Base-by-base conservation (phyloP, 2,888 invertebrate genomes). In the Drosophila mimica region DNA sequence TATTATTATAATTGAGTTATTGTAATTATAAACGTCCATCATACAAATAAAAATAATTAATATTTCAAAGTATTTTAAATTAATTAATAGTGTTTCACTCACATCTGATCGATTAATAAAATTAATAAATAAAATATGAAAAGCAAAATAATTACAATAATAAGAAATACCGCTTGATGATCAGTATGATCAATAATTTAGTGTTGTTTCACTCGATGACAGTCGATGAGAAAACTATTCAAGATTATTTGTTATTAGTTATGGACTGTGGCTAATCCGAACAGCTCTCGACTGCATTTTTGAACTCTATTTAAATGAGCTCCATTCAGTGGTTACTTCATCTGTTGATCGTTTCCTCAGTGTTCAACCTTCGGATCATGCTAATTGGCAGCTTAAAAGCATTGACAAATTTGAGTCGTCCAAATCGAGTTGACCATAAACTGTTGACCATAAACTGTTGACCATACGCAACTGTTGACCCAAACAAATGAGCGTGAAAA, bases 401-500 rank as follows among this genome's bases (percentile, higher is more conserved):
- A 73, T 81, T 65, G 69, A 73, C 79, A 81, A 73, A 83, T 69
- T 71, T 48, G 57, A 38, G 43, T 67, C 68, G 65, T 57, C 53
- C 43, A 58, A 71, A 40, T 58, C 38, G 66, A 67, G 59, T 57
- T 36, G 36, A 20, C 66, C 46, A 40, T 63, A 33, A 73, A 67
- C n/a, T n/a, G 59, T 57, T 36, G 36, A 20, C 66, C 46, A 40
- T 63, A 33, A 73, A 67, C n/a, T n/a, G n/a, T n/a, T n/a, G n/a
- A n/a, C n/a, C n/a, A n/a, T 63, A n/a, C 59, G 36, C 57, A 63
- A 72, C 40, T 79, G 66, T 82, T 78, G 78, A 73, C 72, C 67
- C 53, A 70, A 67, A 40, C 49, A 73, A 82, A 80, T 78, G 61
- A 64, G 81, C 81, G 77, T 84, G 77, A 75, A 84, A 80, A 63